Evolutionary conservation across 2,888 invertebrate species (phyloP).

Genomic region (Drosophila nigricruria): DNA sequence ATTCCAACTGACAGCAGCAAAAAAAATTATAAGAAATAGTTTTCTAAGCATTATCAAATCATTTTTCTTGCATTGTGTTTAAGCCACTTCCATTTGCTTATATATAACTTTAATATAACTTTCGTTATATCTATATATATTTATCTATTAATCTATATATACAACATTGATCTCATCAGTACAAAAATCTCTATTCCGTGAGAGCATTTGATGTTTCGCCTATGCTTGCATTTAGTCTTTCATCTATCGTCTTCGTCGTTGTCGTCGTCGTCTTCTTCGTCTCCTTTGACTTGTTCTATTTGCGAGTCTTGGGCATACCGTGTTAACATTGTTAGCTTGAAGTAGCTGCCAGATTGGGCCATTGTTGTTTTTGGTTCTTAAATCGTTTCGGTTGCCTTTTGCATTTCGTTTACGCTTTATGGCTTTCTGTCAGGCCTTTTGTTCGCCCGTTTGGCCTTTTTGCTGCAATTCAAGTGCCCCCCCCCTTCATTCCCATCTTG

Average conservation of each 20-base stretch:
- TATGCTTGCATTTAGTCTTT: neutral
- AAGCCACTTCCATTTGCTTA: too few relatives aligned
- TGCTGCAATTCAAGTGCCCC: conserved; percentile 16
- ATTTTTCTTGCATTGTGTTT: too few relatives aligned
- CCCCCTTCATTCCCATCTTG: neutral
- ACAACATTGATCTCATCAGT: too few relatives aligned
- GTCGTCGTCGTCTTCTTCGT: neutral
- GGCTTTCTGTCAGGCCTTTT: conserved; percentile 48
- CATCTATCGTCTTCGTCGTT: neutral
- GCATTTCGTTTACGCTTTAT: conserved; percentile 53
- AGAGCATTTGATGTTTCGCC: neutral
- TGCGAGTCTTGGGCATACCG: conserved; percentile 38
- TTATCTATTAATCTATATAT: too few relatives aligned
- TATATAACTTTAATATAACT: too few relatives aligned
- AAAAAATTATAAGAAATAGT: too few relatives aligned
- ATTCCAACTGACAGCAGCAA: too few relatives aligned
- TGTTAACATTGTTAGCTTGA: conserved; percentile 41
- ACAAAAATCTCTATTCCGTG: neutral
- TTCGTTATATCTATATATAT: too few relatives aligned
- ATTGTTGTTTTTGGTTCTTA: conserved; percentile 45
- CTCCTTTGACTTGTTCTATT: conserved; percentile 7
- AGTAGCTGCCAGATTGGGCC: conserved; percentile 38
- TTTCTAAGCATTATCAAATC: too few relatives aligned
- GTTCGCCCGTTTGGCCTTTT: conserved; percentile 20
- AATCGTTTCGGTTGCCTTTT: conserved; percentile 45